These are phyloP conservation scores for Hydrotaea diabolus DNA, from an alignment of 2,888 invertebrate genomes.

Conservation along the genomic window DNA sequence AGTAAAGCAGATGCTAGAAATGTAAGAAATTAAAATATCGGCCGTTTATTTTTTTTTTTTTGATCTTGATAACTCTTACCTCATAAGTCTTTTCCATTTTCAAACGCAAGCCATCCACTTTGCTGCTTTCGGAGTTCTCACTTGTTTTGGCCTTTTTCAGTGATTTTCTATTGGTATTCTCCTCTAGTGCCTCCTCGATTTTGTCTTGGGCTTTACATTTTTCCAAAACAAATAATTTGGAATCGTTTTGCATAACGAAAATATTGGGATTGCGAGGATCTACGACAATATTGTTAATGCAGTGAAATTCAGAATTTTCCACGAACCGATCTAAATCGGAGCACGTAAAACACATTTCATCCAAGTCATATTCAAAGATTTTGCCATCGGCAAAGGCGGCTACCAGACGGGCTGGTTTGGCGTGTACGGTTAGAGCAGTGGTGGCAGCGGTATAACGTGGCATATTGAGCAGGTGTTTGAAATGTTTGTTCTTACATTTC, in stretches of 20 bases:
- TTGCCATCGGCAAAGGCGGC: constrained; percentile 90
- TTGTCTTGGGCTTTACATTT: constrained; percentile 72
- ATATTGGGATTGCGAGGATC: constrained; percentile 85
- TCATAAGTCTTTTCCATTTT: constrained; percentile 70
- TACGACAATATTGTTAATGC: constrained; percentile 84
- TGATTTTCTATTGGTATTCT: constrained; percentile 48
- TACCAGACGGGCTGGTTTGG: constrained; percentile 83
- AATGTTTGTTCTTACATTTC: constrained; percentile 77
- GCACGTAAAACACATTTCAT: constrained; percentile 83
- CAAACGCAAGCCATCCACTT: constrained; percentile 65
- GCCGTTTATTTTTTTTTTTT: background rate
- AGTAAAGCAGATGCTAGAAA: constrained; percentile 87
- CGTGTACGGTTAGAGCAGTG: constrained; percentile 87
- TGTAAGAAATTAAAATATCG: constrained; percentile 9
- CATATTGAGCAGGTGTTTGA: constrained; percentile 83
- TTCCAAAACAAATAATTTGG: constrained; percentile 81
- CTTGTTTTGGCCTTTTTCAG: constrained; percentile 51
- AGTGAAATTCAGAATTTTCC: constrained; percentile 80
- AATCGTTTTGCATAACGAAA: constrained; percentile 88
- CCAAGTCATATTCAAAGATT: constrained; percentile 89
- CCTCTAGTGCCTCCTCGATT: constrained; percentile 69
- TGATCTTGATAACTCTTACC: constrained; percentile 68
- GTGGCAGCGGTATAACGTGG: constrained; percentile 87
- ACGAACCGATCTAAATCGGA: constrained; percentile 81
- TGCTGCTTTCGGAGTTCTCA: constrained; percentile 41